Evolutionary conservation across 2,797 vertebrate species (phyloP), one percentile per base, ranked within the genome.

Genomic region (Coilia nasus): DNA sequence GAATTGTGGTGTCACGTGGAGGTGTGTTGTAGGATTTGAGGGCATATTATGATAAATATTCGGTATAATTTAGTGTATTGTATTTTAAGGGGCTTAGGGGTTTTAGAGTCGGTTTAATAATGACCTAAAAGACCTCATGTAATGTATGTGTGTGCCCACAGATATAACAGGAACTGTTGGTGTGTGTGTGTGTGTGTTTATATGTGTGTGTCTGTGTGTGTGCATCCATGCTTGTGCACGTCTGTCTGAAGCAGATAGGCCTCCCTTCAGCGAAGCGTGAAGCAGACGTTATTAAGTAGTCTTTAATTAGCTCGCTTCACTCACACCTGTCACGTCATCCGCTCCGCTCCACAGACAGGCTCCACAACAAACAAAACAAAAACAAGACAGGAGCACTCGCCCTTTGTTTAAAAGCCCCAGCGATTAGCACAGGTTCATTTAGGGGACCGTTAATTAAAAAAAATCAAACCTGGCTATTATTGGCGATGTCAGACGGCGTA

Each of bases 301-400:
- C 54, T 82, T 91, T 91, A 88, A 89, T 91, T 91, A 89, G 89
- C 87, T 87, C 83, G 25, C 35, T 81, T 83, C 54, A 44, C 46
- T 81, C 9, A n/a, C 28, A 9, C 46, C 82, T 57, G 54, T 57
- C 50, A 54, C 80, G n/a, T n/a, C n/a, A n/a, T 41, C 35, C 35
- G 2, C 35, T 41, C 35, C 35, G 35, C 35, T 41, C 35, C 35
- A 41, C 2, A 81, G 25, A 54, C 78, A 56, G 44, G 3, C n/a
- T n/a, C n/a, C n/a, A n/a, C n/a, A n/a, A n/a, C 15, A 19, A 64
- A 80, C 25, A 83, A 64, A 71, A 82, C 6, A 78, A 35, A 54
- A 54, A 75, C 9, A 64, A 28, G 62, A 28, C 0, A 7, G 23
- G 23, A 64, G 62, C 62, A 64, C 25, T 14, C 62, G 12, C 11